A percentile compares a stretch with the other conserved stretches of the same genome.
Conservation (phyloP, 2,113 vertebrate genomes). For the Pseudorectes ferrugineus region DNA sequence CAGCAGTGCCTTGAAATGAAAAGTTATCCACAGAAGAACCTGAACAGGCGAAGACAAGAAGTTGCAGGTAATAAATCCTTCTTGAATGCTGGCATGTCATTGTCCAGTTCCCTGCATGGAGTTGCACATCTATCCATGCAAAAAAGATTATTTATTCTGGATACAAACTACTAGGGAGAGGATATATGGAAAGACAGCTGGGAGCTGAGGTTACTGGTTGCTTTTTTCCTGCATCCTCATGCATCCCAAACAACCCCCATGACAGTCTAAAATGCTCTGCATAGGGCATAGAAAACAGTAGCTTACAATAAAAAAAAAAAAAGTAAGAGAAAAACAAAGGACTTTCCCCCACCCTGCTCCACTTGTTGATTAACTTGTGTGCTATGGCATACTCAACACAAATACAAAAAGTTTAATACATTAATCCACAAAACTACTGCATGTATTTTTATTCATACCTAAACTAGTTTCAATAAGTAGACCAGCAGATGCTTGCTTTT, state of each 20-base stretch:
- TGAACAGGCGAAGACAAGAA: neutral
- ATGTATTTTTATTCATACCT: neutral
- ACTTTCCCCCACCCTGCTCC: neutral
- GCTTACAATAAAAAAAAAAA: neutral
- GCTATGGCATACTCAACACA: neutral
- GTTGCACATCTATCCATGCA: fast-evolving
- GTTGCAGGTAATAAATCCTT: neutral
- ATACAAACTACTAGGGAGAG: neutral
- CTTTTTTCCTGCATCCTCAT: neutral
- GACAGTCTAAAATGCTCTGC: neutral
- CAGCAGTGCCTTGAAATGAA: neutral
- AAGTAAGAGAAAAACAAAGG: fast-evolving
- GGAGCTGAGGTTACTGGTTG: neutral
- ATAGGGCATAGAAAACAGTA: neutral
- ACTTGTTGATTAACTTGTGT: neutral
- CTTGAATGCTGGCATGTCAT: neutral
- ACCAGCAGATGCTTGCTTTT: neutral
- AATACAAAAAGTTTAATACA: neutral
- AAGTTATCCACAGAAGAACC: neutral
- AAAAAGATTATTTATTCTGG: neutral
- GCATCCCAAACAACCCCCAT: neutral
- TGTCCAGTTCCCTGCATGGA: neutral
- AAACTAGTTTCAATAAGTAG: neutral
- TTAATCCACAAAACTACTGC: neutral
- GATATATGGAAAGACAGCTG: neutral